Conservation (phyloP, 2,888 invertebrate species). For the Spialia ferax region DNA sequence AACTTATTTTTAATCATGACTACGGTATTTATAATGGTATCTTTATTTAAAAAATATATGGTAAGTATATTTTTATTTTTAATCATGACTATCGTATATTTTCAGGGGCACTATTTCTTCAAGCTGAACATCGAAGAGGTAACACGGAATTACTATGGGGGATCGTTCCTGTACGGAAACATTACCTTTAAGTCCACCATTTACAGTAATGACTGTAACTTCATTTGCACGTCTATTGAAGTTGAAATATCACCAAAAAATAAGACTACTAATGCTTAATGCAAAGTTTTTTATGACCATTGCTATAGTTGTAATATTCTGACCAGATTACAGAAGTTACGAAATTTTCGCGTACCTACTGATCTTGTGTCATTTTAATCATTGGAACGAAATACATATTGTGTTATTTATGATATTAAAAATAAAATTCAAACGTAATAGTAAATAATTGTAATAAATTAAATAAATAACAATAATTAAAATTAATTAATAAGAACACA, state of each 20-base stretch:
- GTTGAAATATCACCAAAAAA: constrained; percentile 55
- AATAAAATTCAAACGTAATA: too few relatives aligned
- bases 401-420: too few relatives aligned
- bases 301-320: neutral
- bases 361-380: too few relatives aligned
- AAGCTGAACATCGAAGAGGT: constrained; percentile 53
- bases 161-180: constrained; percentile 60
- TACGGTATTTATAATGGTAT: too few relatives aligned
- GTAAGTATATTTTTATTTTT: too few relatives aligned
- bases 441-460: too few relatives aligned
- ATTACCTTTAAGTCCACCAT: constrained; percentile 55
- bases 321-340: neutral
- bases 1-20: too few relatives aligned
- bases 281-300: neutral
- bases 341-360: neutral
- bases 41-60: too few relatives aligned
- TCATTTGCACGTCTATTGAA: constrained; percentile 57
- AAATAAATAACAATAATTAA: too few relatives aligned
- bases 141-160: constrained; percentile 56
- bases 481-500: too few relatives aligned
- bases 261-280: constrained; percentile 10
- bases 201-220: constrained; percentile 61
- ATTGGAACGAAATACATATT: too few relatives aligned
- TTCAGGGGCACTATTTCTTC: constrained; percentile 57
- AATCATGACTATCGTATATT: too few relatives aligned